These are phyloP conservation scores for Alosa sapidissima DNA, from an alignment of 2,797 vertebrate species.

Conservation along the genomic window DNA sequence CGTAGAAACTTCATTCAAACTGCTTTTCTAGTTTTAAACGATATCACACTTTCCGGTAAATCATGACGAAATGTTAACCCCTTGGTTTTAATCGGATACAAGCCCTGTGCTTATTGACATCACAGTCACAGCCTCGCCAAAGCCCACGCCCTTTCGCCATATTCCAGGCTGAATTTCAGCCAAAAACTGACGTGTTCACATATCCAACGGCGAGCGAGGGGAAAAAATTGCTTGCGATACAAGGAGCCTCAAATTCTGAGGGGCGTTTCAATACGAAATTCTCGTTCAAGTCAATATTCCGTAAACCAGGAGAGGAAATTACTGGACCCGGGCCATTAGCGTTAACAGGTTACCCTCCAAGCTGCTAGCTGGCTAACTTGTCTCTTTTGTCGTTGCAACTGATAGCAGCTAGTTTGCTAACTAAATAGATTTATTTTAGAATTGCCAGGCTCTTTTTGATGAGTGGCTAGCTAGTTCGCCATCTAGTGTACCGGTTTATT, in stretches of 20 bases:
- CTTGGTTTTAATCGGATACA: conserved; percentile 9
- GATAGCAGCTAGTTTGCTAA: background rate
- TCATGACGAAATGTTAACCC: background rate
- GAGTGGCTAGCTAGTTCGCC: background rate
- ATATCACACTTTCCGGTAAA: background rate
- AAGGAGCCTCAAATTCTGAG: background rate
- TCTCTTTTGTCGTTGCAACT: background rate
- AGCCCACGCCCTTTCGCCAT: conserved; percentile 46
- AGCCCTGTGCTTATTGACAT: conserved; percentile 29
- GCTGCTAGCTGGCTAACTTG: conserved; percentile 21
- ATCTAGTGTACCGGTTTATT: background rate
- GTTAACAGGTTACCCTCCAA: conserved; percentile 8
- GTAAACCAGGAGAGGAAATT: background rate
- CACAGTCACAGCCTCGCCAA: conserved; percentile 30
- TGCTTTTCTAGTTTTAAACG: background rate
- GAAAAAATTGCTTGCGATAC: background rate
- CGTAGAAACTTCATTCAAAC: too few species aligned
- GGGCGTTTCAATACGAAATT: background rate
- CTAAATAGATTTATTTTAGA: background rate
- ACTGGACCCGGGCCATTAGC: background rate
- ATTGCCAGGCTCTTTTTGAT: background rate
- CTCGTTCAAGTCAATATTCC: background rate
- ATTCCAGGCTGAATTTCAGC: conserved; percentile 34
- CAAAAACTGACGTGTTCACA: conserved; percentile 30
- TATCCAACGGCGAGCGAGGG: conserved; percentile 10